Evolutionary conservation across 2,888 invertebrate genomes (phyloP).

Genomic region (Orthosia incerta): DNA sequence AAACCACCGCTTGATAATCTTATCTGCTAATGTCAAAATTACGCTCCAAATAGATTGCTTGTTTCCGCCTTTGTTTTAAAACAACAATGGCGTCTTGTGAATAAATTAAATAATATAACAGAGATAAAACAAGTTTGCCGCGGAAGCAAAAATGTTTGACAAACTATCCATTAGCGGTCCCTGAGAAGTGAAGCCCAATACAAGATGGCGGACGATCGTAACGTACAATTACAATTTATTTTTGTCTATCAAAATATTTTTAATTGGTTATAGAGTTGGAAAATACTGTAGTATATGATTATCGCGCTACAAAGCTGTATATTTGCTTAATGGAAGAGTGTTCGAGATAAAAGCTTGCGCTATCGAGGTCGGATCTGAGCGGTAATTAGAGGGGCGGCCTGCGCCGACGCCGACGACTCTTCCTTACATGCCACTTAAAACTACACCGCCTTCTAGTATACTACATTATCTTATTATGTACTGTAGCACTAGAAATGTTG

Average conservation of each 20-base stretch:
- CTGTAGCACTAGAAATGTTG: conserved; percentile 61
- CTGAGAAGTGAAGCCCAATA: conserved; percentile 73
- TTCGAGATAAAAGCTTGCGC: conserved; percentile 88
- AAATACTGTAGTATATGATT: conserved; percentile 88
- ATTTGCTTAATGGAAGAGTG: conserved; percentile 90
- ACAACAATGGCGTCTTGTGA: conserved; percentile 74
- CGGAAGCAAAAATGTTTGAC: conserved; percentile 84
- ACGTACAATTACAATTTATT: conserved; percentile 84
- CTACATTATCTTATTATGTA: conserved; percentile 79
- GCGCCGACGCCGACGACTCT: conserved; percentile 72
- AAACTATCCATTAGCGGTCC: conserved; percentile 81
- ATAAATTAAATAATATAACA: conserved; percentile 78
- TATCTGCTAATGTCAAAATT: conserved; percentile 64
- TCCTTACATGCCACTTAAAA: conserved; percentile 88
- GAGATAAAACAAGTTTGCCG: conserved; percentile 76
- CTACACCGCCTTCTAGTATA: conserved; percentile 81
- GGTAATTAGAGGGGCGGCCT: conserved; percentile 86
- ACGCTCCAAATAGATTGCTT: conserved; percentile 68
- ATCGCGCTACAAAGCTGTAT: conserved; percentile 87
- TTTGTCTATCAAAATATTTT: conserved; percentile 90
- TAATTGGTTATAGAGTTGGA: conserved; percentile 87
- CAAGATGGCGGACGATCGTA: conserved; percentile 77
- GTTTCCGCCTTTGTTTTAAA: conserved; percentile 73
- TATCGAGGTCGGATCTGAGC: conserved; percentile 85
- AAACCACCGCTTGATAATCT: conserved; percentile 37